Evolutionary conservation across 2,797 vertebrate species (phyloP).

Genomic region (Melanotaenia nigrans): DNA sequence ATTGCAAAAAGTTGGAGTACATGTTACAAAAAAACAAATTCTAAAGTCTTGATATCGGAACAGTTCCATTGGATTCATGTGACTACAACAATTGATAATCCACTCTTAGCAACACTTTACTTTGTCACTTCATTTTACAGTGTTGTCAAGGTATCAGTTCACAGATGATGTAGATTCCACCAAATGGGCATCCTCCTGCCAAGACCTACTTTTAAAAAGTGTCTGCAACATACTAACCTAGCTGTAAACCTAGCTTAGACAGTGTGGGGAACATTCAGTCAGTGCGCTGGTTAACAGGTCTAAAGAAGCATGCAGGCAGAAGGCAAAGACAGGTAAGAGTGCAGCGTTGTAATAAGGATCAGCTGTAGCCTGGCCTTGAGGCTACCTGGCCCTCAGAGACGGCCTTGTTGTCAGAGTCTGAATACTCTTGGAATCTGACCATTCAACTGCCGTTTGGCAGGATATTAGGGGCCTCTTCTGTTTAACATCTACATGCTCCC

Average conservation of each 20-base stretch:
- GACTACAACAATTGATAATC: not conserved
- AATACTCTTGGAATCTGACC: slow-evolving; percentile 42
- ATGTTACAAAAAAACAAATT: slow-evolving; percentile 11
- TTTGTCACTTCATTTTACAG: not conserved
- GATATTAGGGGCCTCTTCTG: not conserved
- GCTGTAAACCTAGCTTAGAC: not conserved
- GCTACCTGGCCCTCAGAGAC: slow-evolving; percentile 22
- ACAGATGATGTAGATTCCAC: not conserved
- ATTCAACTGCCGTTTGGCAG: slow-evolving; percentile 36
- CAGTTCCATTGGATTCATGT: slow-evolving; percentile 1
- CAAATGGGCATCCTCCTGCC: not conserved
- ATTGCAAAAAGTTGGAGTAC: slow-evolving; percentile 3
- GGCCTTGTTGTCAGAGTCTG: slow-evolving; percentile 49
- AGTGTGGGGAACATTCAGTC: not conserved
- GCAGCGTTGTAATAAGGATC: slow-evolving; percentile 30
- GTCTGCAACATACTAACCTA: not conserved
- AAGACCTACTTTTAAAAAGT: slow-evolving; percentile 14
- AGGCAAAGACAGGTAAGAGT: slow-evolving; percentile 32
- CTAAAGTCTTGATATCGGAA: not conserved
- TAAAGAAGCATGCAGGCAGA: slow-evolving; percentile 11
- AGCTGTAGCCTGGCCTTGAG: slow-evolving; percentile 21
- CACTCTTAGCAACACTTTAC: not conserved
- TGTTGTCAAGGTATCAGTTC: slow-evolving; percentile 16
- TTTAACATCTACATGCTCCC: too few species aligned
- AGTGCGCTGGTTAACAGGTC: slow-evolving; percentile 5